A percentile compares a stretch with the other conserved stretches of the same genome.
phyloP scores from a whole-genome alignment of 2,797 vertebrate species.

The Tragopan temminckii region DNA sequence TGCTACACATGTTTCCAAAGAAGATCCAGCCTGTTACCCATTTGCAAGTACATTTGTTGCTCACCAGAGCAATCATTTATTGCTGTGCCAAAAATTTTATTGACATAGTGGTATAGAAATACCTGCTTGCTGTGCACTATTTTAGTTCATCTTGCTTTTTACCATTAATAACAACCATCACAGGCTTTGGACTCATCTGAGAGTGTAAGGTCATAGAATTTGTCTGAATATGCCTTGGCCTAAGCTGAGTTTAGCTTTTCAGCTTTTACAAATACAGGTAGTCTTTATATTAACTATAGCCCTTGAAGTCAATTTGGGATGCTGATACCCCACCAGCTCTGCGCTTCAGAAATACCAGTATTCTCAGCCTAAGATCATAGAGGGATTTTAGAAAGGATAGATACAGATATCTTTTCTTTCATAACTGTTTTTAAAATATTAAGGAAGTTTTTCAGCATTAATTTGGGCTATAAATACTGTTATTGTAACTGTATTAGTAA shows the following conservation, averaged over 20 bases:
- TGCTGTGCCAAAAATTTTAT: not conserved
- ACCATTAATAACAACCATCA: not conserved
- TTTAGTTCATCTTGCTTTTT: not conserved
- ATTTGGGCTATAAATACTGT: not conserved
- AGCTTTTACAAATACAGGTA: not conserved
- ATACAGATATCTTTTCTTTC: not conserved
- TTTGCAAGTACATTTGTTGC: not conserved
- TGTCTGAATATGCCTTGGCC: not conserved
- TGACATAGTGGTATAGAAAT: not conserved
- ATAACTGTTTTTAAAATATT: accelerated
- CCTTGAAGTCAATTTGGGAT: not conserved
- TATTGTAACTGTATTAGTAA: not conserved
- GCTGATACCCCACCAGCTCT: not conserved
- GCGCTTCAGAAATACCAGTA: not conserved
- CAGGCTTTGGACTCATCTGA: not conserved
- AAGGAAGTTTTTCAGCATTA: not conserved
- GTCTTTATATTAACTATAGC: not conserved
- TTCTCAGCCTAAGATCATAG: not conserved
- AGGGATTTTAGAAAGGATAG: not conserved
- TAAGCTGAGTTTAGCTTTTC: not conserved
- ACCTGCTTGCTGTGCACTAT: not conserved
- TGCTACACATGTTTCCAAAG: not conserved
- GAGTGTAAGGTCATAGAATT: not conserved
- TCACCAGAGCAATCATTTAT: not conserved
- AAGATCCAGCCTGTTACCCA: not conserved